These are phyloP conservation scores for Gavialis gangeticus DNA, from an alignment of 2,113 vertebrate genomes.

Conservation along the genomic window DNA sequence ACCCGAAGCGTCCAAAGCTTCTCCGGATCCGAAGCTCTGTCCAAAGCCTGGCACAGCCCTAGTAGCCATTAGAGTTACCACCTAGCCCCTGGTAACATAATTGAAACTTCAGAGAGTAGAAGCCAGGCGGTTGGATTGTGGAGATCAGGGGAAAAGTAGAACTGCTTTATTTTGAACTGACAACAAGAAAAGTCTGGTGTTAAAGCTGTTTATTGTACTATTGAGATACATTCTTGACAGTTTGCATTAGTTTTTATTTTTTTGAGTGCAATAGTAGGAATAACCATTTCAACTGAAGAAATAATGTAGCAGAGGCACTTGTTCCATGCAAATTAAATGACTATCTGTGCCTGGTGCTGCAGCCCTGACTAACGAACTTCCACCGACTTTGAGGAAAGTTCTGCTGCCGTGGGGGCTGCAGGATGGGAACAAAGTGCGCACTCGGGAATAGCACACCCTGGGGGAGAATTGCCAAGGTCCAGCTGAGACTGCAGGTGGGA, in stretches of 20 bases:
- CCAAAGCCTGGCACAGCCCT: too few relatives aligned
- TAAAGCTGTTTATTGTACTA: constrained; percentile 63
- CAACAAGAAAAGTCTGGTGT: neutral
- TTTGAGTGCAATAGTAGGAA: constrained; percentile 50
- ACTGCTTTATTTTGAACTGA: neutral
- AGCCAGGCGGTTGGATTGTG: neutral
- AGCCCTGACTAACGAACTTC: neutral
- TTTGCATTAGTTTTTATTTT: constrained; percentile 31
- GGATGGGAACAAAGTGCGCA: rapidly evolving
- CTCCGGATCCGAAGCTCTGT: too few relatives aligned
- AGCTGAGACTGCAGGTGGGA: neutral
- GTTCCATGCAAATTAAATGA: constrained; percentile 65
- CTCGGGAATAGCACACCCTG: neutral
- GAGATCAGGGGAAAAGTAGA: neutral
- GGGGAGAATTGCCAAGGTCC: neutral
- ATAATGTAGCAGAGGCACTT: constrained; percentile 71
- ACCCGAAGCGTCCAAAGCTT: too few relatives aligned
- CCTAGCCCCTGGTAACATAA: neutral
- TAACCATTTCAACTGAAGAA: constrained; percentile 25
- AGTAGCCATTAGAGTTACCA: neutral
- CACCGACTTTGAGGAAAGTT: rapidly evolving
- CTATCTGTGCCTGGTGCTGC: neutral
- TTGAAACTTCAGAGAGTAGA: neutral
- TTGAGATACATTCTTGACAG: constrained; percentile 57
- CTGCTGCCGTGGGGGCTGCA: rapidly evolving